These are phyloP conservation scores for Hapalemur alaotrensis DNA, from an alignment of 2,797 vertebrate genomes.

Conservation along the genomic window DNA sequence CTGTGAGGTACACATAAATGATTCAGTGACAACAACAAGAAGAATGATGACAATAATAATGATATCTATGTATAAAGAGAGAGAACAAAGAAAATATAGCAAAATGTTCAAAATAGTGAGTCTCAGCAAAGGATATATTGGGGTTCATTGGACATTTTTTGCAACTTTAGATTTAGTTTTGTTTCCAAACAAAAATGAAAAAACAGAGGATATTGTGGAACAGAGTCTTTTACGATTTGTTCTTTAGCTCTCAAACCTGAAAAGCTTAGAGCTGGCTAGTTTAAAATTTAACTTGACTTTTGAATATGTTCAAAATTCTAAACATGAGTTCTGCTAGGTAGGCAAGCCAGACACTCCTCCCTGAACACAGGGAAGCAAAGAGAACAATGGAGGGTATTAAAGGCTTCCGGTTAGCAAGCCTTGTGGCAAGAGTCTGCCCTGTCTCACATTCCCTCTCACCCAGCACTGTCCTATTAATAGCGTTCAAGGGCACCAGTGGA, in stretches of 20 bases:
- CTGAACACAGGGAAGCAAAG: neutral
- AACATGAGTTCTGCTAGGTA: constrained; percentile 20
- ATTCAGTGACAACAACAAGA: constrained; percentile 2
- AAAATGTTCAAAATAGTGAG: constrained; percentile 7
- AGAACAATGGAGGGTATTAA: constrained; percentile 36
- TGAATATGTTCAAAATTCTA: constrained; percentile 52
- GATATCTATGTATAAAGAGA: neutral
- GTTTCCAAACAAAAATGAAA: constrained; percentile 37
- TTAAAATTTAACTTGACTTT: constrained; percentile 48
- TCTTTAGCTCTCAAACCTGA: constrained; percentile 20
- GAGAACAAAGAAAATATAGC: neutral
- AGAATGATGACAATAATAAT: neutral
- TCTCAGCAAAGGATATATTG: neutral
- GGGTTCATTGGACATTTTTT: neutral
- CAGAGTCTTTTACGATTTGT: neutral
- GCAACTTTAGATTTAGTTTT: constrained; percentile 44
- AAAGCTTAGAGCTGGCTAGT: neutral
- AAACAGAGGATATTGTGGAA: neutral
- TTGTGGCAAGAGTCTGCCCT: neutral
- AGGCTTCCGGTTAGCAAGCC: neutral
- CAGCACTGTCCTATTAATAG: constrained; percentile 15
- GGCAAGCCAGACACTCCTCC: constrained; percentile 26
- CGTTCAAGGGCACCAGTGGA: constrained; percentile 10
- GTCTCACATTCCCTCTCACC: neutral
- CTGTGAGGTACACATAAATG: neutral